Conservation (phyloP, 37 sponge, comb jelly and placozoan genomes). For the Petrosia ficiformis region DNA sequence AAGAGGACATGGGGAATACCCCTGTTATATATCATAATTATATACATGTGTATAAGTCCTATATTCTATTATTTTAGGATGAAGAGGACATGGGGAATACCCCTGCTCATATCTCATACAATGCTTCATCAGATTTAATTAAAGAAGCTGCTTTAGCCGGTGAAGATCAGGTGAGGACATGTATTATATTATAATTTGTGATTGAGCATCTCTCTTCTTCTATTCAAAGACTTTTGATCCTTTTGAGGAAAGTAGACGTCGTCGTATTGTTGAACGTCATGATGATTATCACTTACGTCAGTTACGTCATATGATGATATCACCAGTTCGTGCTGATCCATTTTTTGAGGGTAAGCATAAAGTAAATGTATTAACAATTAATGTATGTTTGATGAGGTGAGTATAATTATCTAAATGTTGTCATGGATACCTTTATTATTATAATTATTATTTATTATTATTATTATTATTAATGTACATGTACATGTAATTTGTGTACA, state of each 20-base stretch:
- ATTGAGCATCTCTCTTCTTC: background rate
- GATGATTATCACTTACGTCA: slow-evolving; percentile 86
- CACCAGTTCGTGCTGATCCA: slow-evolving; percentile 82
- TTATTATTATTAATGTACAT: too few species aligned
- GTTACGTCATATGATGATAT: slow-evolving; percentile 55
- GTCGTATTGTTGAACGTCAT: slow-evolving; percentile 56
- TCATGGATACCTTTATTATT: too few species aligned
- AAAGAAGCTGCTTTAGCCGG: slow-evolving; percentile 10
- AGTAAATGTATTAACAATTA: background rate
- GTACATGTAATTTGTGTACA: too few species aligned
- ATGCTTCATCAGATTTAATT: slow-evolving; percentile 31
- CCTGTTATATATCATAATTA: too few species aligned
- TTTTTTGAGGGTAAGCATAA: slow-evolving; percentile 63
- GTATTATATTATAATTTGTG: background rate
- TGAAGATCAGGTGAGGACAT: background rate
- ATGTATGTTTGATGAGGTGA: too few species aligned
- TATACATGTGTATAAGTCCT: too few species aligned
- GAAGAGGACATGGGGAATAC: slow-evolving; percentile 41
- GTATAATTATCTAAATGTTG: too few species aligned
- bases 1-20: too few species aligned
- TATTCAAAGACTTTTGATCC: slow-evolving; percentile 56
- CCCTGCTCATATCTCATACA: slow-evolving; percentile 7
- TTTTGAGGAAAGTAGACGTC: slow-evolving; percentile 44
- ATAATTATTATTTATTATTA: too few species aligned
- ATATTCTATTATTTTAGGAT: too few species aligned